A percentile compares a stretch with the other conserved stretches of the same genome.
phyloP scores from a whole-genome alignment of 2,113 vertebrate genomes.

The Agelaius phoeniceus region DNA sequence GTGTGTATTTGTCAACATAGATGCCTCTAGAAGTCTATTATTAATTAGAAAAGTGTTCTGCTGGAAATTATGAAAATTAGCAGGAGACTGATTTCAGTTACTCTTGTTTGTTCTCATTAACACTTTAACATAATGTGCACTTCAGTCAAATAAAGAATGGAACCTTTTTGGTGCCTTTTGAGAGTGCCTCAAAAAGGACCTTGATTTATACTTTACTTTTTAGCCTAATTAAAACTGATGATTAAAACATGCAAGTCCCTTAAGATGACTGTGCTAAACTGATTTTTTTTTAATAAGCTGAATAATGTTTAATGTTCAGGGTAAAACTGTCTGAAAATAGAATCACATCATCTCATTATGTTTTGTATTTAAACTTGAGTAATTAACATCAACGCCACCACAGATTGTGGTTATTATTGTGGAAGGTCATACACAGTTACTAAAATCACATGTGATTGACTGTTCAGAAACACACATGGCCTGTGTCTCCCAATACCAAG shows the following conservation, averaged over 20 bases:
- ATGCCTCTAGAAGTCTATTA: slow-evolving; percentile 32
- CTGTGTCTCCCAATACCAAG: rapidly evolving
- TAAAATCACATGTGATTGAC: not conserved
- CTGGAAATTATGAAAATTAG: slow-evolving; percentile 54
- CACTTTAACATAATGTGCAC: not conserved
- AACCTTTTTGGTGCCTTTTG: slow-evolving; percentile 35
- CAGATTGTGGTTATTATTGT: not conserved
- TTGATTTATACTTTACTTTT: slow-evolving; percentile 55
- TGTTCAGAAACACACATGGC: not conserved
- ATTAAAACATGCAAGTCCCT: slow-evolving; percentile 54
- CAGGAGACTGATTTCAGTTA: slow-evolving; percentile 31
- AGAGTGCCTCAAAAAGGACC: slow-evolving; percentile 41
- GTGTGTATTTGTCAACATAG: slow-evolving; percentile 35
- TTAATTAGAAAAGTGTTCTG: slow-evolving; percentile 51
- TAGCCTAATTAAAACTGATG: slow-evolving; percentile 64
- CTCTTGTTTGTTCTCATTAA: slow-evolving; percentile 45
- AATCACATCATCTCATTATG: not conserved
- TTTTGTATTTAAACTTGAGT: slow-evolving; percentile 4
- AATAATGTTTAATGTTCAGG: slow-evolving; percentile 32
- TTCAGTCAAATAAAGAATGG: slow-evolving; percentile 48
- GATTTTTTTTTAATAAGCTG: not conserved
- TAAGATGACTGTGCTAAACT: slow-evolving; percentile 47
- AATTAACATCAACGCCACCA: not conserved
- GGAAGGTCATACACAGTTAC: not conserved
- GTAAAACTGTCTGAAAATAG: not conserved